Conservation (phyloP, 2,888 invertebrate species). For the Ptilodon capucinus region DNA sequence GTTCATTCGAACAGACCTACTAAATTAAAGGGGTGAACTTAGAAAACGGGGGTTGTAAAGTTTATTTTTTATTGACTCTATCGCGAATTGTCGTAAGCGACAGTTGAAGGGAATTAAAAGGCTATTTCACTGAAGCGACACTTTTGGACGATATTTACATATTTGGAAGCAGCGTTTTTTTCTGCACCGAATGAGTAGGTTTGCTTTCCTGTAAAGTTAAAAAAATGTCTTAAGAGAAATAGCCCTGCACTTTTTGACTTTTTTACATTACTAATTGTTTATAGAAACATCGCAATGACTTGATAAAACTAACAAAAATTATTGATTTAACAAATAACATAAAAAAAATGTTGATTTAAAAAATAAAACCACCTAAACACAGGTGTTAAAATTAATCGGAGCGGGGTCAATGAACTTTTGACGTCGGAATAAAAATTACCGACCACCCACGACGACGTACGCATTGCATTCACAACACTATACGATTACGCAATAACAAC, state of each 20-base stretch:
- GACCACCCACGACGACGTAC: slow-evolving; percentile 75
- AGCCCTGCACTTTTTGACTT: no score
- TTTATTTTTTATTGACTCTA: slow-evolving; percentile 4
- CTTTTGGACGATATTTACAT: no score
- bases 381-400: slow-evolving; percentile 64
- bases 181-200: no score
- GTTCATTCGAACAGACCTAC: slow-evolving; percentile 28
- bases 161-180: no score
- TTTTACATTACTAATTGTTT: no score
- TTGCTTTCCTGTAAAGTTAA: no score
- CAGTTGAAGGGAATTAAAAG: no score
- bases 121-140: no score
- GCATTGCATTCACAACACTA: slow-evolving; percentile 12
- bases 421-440: slow-evolving; percentile 66
- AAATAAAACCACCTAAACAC: slow-evolving; percentile 31
- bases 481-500: neutral
- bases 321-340: neutral
- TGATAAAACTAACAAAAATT: neutral
- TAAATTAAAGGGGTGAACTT: slow-evolving; percentile 42
- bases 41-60: slow-evolving; percentile 9
- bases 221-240: no score
- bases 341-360: neutral
- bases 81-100: no score
- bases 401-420: slow-evolving; percentile 68
- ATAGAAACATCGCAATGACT: no score